These are phyloP conservation scores for Drosophila persimilis DNA, from an alignment of 1,140 invertebrate genomes.

Conservation along the genomic window DNA sequence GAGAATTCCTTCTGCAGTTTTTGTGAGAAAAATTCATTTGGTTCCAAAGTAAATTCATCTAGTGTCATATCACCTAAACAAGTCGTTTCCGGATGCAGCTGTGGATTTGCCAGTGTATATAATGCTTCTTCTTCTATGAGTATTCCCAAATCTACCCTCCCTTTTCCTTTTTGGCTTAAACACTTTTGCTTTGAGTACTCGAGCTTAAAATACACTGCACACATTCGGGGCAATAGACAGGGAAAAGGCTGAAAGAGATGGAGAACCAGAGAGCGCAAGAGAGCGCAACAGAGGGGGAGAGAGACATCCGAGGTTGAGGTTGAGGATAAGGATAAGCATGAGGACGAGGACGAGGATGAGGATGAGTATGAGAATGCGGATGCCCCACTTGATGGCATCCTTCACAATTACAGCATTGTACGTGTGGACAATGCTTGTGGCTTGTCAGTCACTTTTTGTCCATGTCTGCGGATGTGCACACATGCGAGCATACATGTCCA, in stretches of 20 bases:
- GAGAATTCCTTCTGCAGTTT: no score
- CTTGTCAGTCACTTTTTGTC: conserved; percentile 64
- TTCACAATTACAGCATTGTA: conserved; percentile 80
- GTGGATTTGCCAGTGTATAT: no score
- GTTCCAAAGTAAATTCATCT: no score
- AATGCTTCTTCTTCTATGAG: no score
- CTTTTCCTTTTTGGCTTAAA: conserved; percentile 65
- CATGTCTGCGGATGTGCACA: conserved; percentile 38
- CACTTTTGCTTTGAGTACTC: conserved; percentile 70
- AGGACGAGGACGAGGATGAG: conserved; percentile 41
- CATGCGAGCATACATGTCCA: conserved; percentile 4
- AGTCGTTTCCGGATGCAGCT: no score
- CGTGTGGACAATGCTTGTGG: conserved; percentile 71
- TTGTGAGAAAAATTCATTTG: no score
- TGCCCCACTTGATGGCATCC: conserved; percentile 77
- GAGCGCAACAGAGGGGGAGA: neutral
- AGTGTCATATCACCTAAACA: neutral
- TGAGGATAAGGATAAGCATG: conserved; percentile 11
- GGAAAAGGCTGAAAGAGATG: conserved; percentile 7
- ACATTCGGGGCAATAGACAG: conserved; percentile 17
- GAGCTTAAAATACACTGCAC: conserved; percentile 73
- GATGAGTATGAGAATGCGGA: conserved; percentile 45
- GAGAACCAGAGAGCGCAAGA: conserved; percentile 9
- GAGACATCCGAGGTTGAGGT: conserved; percentile 16
- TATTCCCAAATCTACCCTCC: no score